Evolutionary conservation across 1,140 invertebrate genomes (phyloP), one percentile per base, ranked within the genome.

Genomic region (Magallana gigas): DNA sequence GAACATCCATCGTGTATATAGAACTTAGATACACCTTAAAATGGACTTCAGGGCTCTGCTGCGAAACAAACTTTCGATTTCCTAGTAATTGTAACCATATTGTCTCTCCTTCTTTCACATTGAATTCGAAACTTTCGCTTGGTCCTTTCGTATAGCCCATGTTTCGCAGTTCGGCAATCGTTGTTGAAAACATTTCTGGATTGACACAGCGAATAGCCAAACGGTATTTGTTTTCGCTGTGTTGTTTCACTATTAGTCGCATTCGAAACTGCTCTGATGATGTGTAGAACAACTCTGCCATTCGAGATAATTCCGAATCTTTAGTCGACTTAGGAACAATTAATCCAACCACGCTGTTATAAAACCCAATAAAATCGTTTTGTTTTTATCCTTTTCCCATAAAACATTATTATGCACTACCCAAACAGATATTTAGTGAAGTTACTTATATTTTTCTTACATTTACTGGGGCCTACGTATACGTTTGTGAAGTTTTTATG

Each of bases 191-290:
- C 68, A 76, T 11, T 36, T 76, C 23, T 6, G 68, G 68, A 29
- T 76, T 76, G 8, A 76, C 23, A 29, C 68, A 76, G 29, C 68
- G 68, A 23, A 76, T 76, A 36, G 68, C 68, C 23, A 76, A 11
- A 23, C 68, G 68, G 7, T 29, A 29, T 23, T 76, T 76, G 68
- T 76, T 29, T 23, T 76, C 68, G 23, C 36, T 76, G 29, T 76
- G 68, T 36, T 76, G 68, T 23, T 76, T 76, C 23, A 76, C 68
- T 0, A 76, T 23, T 12, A 76, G 36, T 29, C 68, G 68, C 68
- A 76, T 48, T 48, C 68, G 68, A 11, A 76, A 76, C 68, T 76
- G 68, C 68, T 76, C 68, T 8, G 68, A 76, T 8, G 68, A 76
- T 76, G 36, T 29, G 23, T 76, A 76, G 68, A 76, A 76, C 36